These are phyloP conservation scores for Rhabdomys dilectus DNA, from an alignment of 2,113 vertebrate species.

Conservation along the genomic window DNA sequence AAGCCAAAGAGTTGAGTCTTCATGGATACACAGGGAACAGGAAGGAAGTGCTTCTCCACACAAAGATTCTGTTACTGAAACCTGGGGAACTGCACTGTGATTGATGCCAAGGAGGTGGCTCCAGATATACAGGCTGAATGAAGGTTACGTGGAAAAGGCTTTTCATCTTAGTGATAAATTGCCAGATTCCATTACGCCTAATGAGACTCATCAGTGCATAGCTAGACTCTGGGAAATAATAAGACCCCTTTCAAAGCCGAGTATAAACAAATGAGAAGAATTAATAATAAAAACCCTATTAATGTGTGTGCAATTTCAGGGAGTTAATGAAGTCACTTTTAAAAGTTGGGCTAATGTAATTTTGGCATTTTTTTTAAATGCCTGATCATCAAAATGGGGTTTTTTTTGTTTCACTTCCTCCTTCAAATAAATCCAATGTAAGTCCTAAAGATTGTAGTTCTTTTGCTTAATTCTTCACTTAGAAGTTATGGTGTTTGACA, in stretches of 20 bases:
- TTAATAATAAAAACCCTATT: slow-evolving; percentile 86
- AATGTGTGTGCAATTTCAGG: slow-evolving; percentile 81
- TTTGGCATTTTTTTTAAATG: slow-evolving; percentile 74
- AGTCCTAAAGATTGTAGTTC: slow-evolving; percentile 55
- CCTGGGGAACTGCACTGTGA: slow-evolving; percentile 62
- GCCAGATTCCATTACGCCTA: slow-evolving; percentile 86
- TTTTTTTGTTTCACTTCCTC: not conserved
- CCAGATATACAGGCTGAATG: slow-evolving; percentile 82
- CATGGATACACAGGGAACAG: slow-evolving; percentile 38
- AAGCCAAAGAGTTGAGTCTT: slow-evolving; percentile 57
- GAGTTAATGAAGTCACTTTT: slow-evolving; percentile 83
- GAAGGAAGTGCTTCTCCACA: slow-evolving; percentile 5
- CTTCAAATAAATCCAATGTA: not conserved
- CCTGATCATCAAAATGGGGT: slow-evolving; percentile 73
- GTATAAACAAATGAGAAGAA: slow-evolving; percentile 86
- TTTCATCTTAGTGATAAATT: slow-evolving; percentile 87
- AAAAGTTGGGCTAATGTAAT: slow-evolving; percentile 80
- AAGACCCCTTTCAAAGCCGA: slow-evolving; percentile 77
- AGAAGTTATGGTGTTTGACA: not conserved
- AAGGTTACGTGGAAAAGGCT: slow-evolving; percentile 83
- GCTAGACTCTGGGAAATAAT: slow-evolving; percentile 83
- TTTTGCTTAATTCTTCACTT: slow-evolving; percentile 58
- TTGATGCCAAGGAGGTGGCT: slow-evolving; percentile 77
- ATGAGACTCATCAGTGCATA: slow-evolving; percentile 85
- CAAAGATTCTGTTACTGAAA: slow-evolving; percentile 70